Evolutionary conservation across 2,888 invertebrate species (phyloP).

Genomic region (Erebia aethiops): DNA sequence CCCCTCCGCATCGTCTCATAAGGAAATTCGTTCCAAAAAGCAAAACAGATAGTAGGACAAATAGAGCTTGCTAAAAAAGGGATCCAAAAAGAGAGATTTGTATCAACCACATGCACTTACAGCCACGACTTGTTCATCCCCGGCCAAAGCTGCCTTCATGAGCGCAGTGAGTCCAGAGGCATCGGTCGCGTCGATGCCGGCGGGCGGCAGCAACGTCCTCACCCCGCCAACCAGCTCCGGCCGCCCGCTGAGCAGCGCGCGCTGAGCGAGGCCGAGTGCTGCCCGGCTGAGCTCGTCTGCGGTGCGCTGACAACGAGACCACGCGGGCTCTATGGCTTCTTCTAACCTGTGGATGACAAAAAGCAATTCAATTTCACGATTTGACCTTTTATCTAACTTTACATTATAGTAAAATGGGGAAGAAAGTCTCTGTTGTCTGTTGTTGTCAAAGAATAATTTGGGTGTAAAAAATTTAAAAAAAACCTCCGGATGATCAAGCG

Average conservation of each 20-base stretch:
- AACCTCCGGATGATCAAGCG: too few species aligned
- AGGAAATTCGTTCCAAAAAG: too few species aligned
- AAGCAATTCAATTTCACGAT: too few species aligned
- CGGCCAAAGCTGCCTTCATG: constrained; percentile 91
- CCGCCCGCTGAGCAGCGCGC: constrained; percentile 90
- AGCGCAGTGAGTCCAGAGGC: constrained; percentile 91
- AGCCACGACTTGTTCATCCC: constrained; percentile 89
- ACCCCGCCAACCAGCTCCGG: constrained; percentile 90
- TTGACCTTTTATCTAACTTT: too few species aligned
- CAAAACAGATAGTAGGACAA: too few species aligned
- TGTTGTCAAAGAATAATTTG: too few species aligned
- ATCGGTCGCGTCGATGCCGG: constrained; percentile 89
- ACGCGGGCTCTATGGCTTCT: constrained; percentile 79
- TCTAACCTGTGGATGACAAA: constrained; percentile 73
- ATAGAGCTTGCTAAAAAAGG: background rate
- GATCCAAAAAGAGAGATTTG: too few species aligned
- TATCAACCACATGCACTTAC: constrained; percentile 55
- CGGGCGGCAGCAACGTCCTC: constrained; percentile 87
- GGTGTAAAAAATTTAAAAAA: too few species aligned
- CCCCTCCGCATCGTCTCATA: too few species aligned
- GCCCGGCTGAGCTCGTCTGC: constrained; percentile 85
- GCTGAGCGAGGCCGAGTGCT: constrained; percentile 89
- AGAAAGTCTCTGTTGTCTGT: too few species aligned
- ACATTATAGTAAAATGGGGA: too few species aligned
- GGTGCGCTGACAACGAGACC: constrained; percentile 63